Evolutionary conservation across 2,888 invertebrate genomes (phyloP).

Genomic region (Balanococcus diminutus): DNA sequence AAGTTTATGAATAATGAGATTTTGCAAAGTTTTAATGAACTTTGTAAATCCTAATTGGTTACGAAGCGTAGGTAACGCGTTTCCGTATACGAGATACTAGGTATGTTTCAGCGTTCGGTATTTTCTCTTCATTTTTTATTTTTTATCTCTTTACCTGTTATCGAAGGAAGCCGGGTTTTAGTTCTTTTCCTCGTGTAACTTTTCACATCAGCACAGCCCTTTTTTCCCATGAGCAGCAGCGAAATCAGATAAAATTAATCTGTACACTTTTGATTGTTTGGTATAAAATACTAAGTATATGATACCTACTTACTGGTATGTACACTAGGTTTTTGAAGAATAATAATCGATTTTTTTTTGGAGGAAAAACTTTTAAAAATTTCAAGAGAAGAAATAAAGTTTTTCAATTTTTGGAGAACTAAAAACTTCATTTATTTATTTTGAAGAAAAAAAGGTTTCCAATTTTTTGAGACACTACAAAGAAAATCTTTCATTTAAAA

Average conservation of each 20-base stretch:
- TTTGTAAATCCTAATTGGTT: slow-evolving; percentile 24
- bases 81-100: background rate
- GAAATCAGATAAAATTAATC: background rate
- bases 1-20: slow-evolving; percentile 31
- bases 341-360: no score
- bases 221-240: background rate
- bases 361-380: no score
- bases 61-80: background rate
- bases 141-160: background rate
- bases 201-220: background rate
- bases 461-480: no score
- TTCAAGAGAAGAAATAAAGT: no score
- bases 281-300: no score
- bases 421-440: no score
- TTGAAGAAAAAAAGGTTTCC: no score
- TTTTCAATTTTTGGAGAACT: no score
- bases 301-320: no score
- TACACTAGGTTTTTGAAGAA: no score
- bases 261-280: background rate
- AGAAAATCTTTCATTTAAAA: no score
- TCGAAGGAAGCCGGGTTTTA: background rate
- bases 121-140: background rate
- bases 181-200: background rate
- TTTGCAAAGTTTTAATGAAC: slow-evolving; percentile 28
- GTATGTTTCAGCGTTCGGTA: background rate